A percentile compares a stretch with the other conserved stretches of the same genome.
Conservation (phyloP, 2,113 vertebrate species). For the Paratilapia polleni region DNA sequence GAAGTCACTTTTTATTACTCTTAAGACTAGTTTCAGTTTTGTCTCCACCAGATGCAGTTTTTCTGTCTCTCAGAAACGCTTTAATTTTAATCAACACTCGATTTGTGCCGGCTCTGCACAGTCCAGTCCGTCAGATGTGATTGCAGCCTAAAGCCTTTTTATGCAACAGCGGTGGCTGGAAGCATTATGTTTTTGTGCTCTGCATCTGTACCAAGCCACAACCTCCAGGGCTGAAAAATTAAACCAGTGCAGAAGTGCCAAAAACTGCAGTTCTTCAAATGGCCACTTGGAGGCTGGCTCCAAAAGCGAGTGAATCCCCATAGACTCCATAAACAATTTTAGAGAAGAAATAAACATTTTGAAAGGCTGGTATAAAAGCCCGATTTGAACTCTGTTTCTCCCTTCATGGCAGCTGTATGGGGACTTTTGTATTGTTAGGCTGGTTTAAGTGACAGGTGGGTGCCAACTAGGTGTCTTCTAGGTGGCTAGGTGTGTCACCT, state of each 20-base stretch:
- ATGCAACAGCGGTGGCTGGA: not conserved
- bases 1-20: not conserved
- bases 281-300: not conserved
- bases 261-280: not conserved
- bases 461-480: too few species aligned
- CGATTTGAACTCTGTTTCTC: not conserved
- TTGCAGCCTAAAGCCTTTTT: not conserved
- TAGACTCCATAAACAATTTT: not conserved
- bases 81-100: not conserved
- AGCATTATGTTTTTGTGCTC: accelerated
- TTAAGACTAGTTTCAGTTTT: not conserved
- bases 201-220: not conserved
- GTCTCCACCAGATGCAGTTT: not conserved
- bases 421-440: not conserved
- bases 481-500: too few species aligned
- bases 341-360: not conserved
- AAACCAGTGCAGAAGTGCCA: not conserved
- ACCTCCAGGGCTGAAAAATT: not conserved
- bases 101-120: not conserved
- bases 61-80: constrained; percentile 7
- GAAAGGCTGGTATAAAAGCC: not conserved
- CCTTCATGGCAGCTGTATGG: not conserved
- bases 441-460: not conserved
- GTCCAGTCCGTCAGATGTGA: not conserved
- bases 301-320: not conserved